Conservation (phyloP, 2,888 invertebrate species). For the Hydrotaea diabolus region DNA sequence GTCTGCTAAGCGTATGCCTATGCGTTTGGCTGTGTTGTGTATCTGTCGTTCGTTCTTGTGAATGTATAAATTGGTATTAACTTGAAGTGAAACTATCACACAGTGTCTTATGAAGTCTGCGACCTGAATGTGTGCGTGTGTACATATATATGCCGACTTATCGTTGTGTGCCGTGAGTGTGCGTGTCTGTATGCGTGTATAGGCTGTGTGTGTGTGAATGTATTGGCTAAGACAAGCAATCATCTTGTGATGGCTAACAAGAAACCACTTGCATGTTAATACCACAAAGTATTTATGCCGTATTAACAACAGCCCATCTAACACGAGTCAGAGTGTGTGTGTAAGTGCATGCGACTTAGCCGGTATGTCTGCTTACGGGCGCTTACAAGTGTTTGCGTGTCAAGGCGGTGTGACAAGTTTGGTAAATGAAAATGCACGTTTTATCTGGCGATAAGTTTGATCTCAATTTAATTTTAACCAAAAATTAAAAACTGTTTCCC, state of each 20-base stretch:
- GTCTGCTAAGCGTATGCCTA: neutral
- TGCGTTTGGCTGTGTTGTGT: neutral
- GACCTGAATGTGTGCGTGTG: neutral
- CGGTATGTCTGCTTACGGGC: neutral
- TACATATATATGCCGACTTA: neutral
- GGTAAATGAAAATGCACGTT: neutral
- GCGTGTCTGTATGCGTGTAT: too few species aligned
- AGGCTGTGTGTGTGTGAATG: conserved; percentile 27
- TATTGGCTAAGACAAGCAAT: conserved; percentile 11
- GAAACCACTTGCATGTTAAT: conserved; percentile 42
- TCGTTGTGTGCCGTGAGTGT: neutral
- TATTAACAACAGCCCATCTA: conserved; percentile 28
- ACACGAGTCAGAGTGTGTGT: neutral
- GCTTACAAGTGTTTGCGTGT: neutral
- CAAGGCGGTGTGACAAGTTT: conserved; percentile 2
- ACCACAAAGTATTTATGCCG: conserved; percentile 31
- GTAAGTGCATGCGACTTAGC: neutral
- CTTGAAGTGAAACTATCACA: conserved; percentile 36
- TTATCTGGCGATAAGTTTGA: too few species aligned
- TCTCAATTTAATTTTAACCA: too few species aligned
- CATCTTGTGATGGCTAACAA: conserved; percentile 26
- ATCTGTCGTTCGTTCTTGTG: neutral
- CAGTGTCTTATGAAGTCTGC: conserved; percentile 16
- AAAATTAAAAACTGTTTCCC: too few species aligned
- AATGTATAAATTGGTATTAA: conserved; percentile 36